Evolutionary conservation across 1,140 invertebrate species (phyloP), one percentile per base, ranked within the genome.

Genomic region (Orchesella cincta): DNA sequence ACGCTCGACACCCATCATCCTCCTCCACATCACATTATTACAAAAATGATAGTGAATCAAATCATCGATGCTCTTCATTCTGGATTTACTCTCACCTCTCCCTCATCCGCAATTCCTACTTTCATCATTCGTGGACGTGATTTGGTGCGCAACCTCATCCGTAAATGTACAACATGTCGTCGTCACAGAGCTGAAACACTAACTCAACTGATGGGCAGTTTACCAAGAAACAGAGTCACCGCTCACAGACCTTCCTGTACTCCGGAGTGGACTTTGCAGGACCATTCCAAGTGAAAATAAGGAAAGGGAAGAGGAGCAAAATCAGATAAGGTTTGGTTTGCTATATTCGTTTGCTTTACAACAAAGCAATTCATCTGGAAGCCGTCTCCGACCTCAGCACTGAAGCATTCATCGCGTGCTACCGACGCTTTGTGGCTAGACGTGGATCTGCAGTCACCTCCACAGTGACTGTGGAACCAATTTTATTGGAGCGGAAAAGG

Each of bases 181-280:
- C 36, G 81, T 28, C 77, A 77, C 1, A 82, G 81, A 70, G 82
- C 83, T 29, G 79, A 80, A 54, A 51, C 78, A 8, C 26, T 76
- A 12, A 78, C 83, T 0, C 74, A 78, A 18, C 76, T 83, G 18
- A 85, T 85, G 84, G 84, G 78, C 1, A 52, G 84, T 54, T 76
- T 86, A 20, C 85, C 85, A 12, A 52, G 46, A 12, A 34, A 35
- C 14, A 72, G 84, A 74, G 76, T 85, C 0, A 78, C 52, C 39
- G 74, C 79, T 33, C 20, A 26, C 12, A 51, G 80, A 71, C 81
- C 84, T 85, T 85, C 76, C 77, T 75, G 18, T 57, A 54, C n/a
- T 70, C 75, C 16, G 81, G 81, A 14, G 76, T 85, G 12, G 84
- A 85, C 78, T 85, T 81, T 78, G 82, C 81, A 1, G 84, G 85